Percentiles rank a stretch among this genome's conserved stretches.
Conservation (phyloP, 2,888 invertebrate species). For the Arge pagana region DNA sequence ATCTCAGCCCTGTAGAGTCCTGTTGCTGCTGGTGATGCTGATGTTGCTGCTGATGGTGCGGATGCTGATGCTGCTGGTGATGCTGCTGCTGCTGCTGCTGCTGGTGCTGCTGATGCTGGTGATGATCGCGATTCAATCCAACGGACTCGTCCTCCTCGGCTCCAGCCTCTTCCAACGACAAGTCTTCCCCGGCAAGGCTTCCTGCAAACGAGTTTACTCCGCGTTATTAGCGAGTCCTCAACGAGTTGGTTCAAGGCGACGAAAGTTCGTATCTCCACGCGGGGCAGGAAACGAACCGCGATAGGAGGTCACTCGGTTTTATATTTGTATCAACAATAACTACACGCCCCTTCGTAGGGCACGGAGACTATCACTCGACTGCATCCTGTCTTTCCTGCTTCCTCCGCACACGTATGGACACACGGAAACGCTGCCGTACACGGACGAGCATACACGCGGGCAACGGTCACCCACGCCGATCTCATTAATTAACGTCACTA, state of each 20-base stretch:
- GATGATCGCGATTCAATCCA: slow-evolving; percentile 53
- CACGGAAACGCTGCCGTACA: too few relatives aligned
- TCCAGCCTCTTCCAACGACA: slow-evolving; percentile 68
- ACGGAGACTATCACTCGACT: slow-evolving; percentile 44
- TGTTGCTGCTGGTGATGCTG: neutral
- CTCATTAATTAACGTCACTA: too few relatives aligned
- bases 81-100: slow-evolving; percentile 60
- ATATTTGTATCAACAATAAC: slow-evolving; percentile 10
- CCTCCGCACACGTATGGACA: too few relatives aligned
- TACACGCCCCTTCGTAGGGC: slow-evolving; percentile 24
- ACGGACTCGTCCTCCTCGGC: slow-evolving; percentile 57
- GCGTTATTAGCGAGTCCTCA: slow-evolving; percentile 8
- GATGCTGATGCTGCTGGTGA: slow-evolving; percentile 32
- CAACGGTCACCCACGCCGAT: too few relatives aligned
- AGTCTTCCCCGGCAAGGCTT: slow-evolving; percentile 78
- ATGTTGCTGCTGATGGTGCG: slow-evolving; percentile 12
- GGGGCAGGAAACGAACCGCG: slow-evolving; percentile 22
- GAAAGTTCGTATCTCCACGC: slow-evolving; percentile 12
- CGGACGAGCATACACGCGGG: too few relatives aligned
- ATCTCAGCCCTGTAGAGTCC: slow-evolving; percentile 15
- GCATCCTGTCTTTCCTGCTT: slow-evolving; percentile 48
- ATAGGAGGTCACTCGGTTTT: slow-evolving; percentile 4
- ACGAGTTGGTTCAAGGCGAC: neutral
- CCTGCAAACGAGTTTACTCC: slow-evolving; percentile 66
- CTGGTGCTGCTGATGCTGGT: slow-evolving; percentile 60